phyloP scores from a whole-genome alignment of 2,113 vertebrate genomes.

The Mesitornis unicolor region DNA sequence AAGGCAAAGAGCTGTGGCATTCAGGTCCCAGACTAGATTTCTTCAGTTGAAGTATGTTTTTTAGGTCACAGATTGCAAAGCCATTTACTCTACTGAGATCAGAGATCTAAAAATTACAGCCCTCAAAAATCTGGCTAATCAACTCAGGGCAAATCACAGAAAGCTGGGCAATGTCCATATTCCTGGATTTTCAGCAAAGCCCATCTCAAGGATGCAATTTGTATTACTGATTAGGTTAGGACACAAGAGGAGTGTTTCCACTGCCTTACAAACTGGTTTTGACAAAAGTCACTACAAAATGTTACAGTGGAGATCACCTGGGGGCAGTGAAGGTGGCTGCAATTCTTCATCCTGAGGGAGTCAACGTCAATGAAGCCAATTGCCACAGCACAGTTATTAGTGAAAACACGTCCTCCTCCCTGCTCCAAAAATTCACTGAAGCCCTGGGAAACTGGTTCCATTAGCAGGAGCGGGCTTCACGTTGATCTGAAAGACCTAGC shows the following conservation, averaged over 20 bases:
- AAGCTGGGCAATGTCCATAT: rapidly evolving
- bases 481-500: neutral
- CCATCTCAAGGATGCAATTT: no score
- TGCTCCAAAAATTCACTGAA: neutral
- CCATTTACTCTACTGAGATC: neutral
- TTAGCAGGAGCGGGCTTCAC: rapidly evolving
- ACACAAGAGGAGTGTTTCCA: rapidly evolving
- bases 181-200: rapidly evolving
- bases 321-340: neutral
- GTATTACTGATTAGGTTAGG: no score
- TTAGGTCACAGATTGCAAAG: neutral
- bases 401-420: neutral
- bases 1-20: rapidly evolving
- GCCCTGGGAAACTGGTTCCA: neutral
- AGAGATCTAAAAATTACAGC: neutral
- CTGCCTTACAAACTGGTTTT: neutral
- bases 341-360: rapidly evolving
- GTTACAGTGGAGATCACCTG: neutral
- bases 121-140: neutral
- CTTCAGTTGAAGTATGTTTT: neutral
- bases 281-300: neutral
- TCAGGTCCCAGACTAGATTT: neutral
- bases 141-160: rapidly evolving
- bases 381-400: neutral
- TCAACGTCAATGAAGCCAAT: neutral